Base-by-base conservation (phyloP, 2,888 invertebrate genomes). In the Hypomecis atomaria region DNA sequence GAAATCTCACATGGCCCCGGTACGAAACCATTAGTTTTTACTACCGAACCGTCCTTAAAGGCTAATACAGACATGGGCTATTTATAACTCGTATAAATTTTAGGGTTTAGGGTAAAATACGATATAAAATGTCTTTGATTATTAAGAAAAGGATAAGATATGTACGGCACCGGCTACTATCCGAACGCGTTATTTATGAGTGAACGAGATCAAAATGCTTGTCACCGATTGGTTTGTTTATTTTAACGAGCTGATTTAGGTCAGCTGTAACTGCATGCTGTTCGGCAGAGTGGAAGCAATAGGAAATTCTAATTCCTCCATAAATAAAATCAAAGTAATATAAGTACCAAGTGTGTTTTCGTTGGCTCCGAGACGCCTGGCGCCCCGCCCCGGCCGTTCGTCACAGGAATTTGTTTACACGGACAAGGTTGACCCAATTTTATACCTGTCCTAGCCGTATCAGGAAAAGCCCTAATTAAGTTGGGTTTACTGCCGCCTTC, bases 341-440 rank as follows among this genome's bases (percentile, higher is more conserved):
- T 13, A 54, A 4, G 42, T 40, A 23, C 23, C 11, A 59, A 71
- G 69, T 66, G 62, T 78, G 78, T 79, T 83, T 82, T 76, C 74
- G 62, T 77, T 71, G 77, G 78, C 78, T 76, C 77, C 76, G 74
- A 78, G 79, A 78, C 75, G 78, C 69, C 71, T 75, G 84, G 82
- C 83, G 81, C 84, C 84, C 84, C 84, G 55, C 52, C 66, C 45
- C 66, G 74, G 64, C 67, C 71, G 72, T 77, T 76, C 74, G 76
- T 84, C 76, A 79, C 67, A 72, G 67, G 71, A 77, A 82, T 85
- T 82, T 85, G 83, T 85, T 86, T 84, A 80, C 82, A 68, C 56
- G 67, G 69, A 71, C 63, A 71, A 67, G 66, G 69, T 67, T 77
- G 81, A 76, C 81, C 77, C 71, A 79, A 63, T 79, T 83, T 78